A percentile compares a stretch with the other conserved stretches of the same genome.
These are phyloP conservation scores for Plectropomus leopardus DNA, from an alignment of 2,113 vertebrate species.

Conservation along the genomic window DNA sequence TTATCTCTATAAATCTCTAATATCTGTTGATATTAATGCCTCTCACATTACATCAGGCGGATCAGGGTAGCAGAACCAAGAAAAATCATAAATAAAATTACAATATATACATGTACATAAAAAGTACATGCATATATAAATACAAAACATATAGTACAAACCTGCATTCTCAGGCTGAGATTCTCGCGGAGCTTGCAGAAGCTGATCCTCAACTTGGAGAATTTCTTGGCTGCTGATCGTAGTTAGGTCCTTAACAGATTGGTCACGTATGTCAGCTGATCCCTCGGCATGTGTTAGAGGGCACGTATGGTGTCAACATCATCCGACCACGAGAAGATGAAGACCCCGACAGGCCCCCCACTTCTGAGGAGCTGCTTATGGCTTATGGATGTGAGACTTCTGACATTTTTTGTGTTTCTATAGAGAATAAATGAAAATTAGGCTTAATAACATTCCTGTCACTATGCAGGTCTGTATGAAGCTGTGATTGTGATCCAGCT, in stretches of 20 bases:
- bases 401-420: background rate
- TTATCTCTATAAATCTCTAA: too few relatives aligned
- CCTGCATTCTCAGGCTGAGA: too few relatives aligned
- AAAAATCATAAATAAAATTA: too few relatives aligned
- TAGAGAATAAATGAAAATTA: background rate
- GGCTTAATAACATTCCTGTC: background rate
- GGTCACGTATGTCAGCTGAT: conserved; percentile 92
- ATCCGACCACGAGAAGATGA: conserved; percentile 95
- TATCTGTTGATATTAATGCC: too few relatives aligned
- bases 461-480: background rate
- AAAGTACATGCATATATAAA: too few relatives aligned
- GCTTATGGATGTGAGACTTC: conserved; percentile 87
- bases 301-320: conserved; percentile 94
- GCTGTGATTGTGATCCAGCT: background rate
- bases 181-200: too few relatives aligned
- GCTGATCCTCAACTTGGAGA: too few relatives aligned
- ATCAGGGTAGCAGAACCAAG: too few relatives aligned
- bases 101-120: too few relatives aligned
- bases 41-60: too few relatives aligned
- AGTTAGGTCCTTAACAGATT: conserved; percentile 84
- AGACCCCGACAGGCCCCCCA: conserved; percentile 89
- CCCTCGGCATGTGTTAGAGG: conserved; percentile 91
- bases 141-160: too few relatives aligned
- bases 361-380: conserved; percentile 92
- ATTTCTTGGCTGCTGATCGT: background rate